Base-by-base conservation (phyloP, 1,140 invertebrate species). In the Drosophila obscura region DNA sequence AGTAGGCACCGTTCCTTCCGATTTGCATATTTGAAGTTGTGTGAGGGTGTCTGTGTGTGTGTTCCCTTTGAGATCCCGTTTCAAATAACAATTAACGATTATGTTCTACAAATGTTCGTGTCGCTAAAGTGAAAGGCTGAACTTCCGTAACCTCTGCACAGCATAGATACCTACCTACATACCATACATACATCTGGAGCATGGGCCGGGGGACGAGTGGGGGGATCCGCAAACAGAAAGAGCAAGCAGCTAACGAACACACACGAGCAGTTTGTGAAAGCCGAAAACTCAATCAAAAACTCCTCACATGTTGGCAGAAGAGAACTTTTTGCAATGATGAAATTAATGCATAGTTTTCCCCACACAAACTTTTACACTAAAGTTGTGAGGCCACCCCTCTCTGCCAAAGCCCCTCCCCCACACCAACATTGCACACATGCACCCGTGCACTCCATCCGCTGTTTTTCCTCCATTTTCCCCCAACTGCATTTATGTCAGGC, bases 251-350 rank as follows among this genome's bases (percentile, higher is more conserved):
- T 60, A 64, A 56, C 35, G 35, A 39, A 5, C 35, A 13, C 35
- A 13, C 11, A 55, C 48, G 60, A 61, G 55, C 52, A 13, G 35
- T 39, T 39, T 59, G 59, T 45, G 61, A 48, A 48, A 75, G 74
- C 73, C 61, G 63, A 45, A 82, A 82, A 84, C 80, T 85, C 67
- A 85, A 84, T 84, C 80, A 80, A 77, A 84, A 84, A 84, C 80
- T 84, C 81, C 77, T 80, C 63, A 80, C 62, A 80, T 77, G 71
- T 48, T 73, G 44, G 46, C 73, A 66, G 28, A 39, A 39, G 16
- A 57, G 24, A 77, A 67, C 78, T 85, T 76, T 80, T 68, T 66
- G 63, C 56, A 73, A 80, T 80, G 77, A 80, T 80, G 77, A 76
- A 80, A 80, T 80, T 80, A 80, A 76, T 76, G 72, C 72, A 80